Evolutionary conservation across 2,113 vertebrate species (phyloP).

Genomic region (Cnemophilus loriae): DNA sequence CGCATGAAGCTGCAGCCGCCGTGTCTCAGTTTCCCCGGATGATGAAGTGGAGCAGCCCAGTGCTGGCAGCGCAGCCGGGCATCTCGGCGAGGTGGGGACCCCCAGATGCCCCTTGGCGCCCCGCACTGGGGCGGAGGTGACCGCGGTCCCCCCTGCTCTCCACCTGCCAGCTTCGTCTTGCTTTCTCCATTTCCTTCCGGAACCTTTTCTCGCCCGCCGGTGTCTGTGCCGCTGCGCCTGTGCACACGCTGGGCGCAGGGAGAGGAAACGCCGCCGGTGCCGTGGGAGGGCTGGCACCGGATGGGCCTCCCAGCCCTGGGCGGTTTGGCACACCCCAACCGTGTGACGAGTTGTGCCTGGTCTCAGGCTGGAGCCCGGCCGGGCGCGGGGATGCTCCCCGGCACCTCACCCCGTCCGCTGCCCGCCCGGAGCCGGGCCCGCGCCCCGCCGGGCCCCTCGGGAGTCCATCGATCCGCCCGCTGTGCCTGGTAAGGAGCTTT

Average conservation of each 20-base stretch:
- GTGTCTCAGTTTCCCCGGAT: constrained; percentile 28
- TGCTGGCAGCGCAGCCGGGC: background rate
- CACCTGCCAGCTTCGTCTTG: constrained; percentile 14
- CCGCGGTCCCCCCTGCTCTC: background rate
- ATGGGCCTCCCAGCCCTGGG: background rate
- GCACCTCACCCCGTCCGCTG: background rate
- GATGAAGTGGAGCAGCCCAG: background rate
- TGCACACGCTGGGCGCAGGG: background rate
- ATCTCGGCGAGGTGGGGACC: background rate
- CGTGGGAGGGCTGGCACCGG: background rate
- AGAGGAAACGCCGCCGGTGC: constrained; percentile 13
- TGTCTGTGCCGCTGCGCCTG: background rate
- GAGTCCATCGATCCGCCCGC: background rate
- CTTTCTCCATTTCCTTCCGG: constrained; percentile 59
- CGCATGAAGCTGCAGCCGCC: accelerated
- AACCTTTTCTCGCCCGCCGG: background rate
- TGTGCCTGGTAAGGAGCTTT: constrained; percentile 32
- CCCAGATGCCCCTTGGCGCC: background rate
- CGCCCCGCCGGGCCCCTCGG: background rate
- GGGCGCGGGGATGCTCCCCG: background rate
- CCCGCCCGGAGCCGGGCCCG: background rate
- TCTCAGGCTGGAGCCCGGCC: background rate
- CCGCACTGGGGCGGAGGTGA: background rate
- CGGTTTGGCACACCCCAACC: background rate
- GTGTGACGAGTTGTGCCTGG: background rate